phyloP scores from a whole-genome alignment of 2,113 vertebrate species.

The Cynopterus brachyotis region DNA sequence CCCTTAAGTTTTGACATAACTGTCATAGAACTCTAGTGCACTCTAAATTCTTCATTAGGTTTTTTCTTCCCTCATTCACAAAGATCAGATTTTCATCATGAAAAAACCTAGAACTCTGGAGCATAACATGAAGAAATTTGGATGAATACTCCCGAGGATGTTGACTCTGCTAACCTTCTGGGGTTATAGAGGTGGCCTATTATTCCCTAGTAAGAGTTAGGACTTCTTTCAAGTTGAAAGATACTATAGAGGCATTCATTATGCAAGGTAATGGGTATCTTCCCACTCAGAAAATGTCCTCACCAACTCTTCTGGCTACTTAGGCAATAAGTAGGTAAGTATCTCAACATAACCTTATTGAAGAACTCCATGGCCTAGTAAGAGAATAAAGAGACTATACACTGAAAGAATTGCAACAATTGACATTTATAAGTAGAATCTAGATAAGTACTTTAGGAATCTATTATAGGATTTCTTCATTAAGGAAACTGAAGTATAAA shows the following conservation, averaged over 20 bases:
- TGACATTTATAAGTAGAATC: background rate
- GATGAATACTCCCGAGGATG: background rate
- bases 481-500: background rate
- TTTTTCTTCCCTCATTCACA: background rate
- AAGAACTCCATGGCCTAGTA: background rate
- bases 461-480: background rate
- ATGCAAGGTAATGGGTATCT: background rate
- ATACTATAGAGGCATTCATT: background rate
- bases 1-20: background rate
- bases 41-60: background rate
- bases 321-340: background rate
- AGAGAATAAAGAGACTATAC: background rate
- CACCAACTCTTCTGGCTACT: background rate
- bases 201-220: background rate
- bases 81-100: background rate
- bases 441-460: background rate
- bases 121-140: background rate
- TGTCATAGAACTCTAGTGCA: background rate
- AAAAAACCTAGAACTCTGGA: background rate
- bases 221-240: background rate
- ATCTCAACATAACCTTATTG: background rate
- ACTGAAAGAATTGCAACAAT: background rate
- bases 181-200: background rate
- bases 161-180: background rate
- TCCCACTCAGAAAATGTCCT: background rate